Conservation (phyloP, 2,888 invertebrate species). For the Epistrophella euchroma region DNA sequence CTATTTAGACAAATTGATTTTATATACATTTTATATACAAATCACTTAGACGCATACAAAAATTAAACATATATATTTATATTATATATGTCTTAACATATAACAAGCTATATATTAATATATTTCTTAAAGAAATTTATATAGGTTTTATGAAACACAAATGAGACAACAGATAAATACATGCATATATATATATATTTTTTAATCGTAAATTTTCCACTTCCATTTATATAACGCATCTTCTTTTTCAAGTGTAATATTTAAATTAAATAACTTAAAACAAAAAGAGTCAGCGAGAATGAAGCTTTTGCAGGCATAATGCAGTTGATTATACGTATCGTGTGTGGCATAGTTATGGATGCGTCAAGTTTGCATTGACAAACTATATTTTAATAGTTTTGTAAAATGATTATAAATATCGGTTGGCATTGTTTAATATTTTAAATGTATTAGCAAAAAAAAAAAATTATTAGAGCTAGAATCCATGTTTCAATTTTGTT, state of each 20-base stretch:
- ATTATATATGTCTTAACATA: conserved; percentile 73
- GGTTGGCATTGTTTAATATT: conserved; percentile 50
- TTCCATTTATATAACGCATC: conserved; percentile 67
- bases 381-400: conserved; percentile 75
- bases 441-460: conserved; percentile 20
- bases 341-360: conserved; percentile 50
- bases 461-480: conserved; percentile 45
- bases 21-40: conserved; percentile 57
- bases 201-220: conserved; percentile 72
- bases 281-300: conserved; percentile 41
- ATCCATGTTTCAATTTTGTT: conserved; percentile 65
- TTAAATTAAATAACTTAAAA: conserved; percentile 62
- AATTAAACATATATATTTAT: conserved; percentile 73
- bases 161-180: conserved; percentile 70
- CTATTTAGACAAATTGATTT: conserved; percentile 75
- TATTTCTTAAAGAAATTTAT: conserved; percentile 76
- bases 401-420: conserved; percentile 28
- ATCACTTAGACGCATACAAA: conserved; percentile 70
- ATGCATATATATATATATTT: conserved; percentile 69
- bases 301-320: conserved; percentile 51
- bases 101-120: conserved; percentile 74
- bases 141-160: conserved; percentile 75
- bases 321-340: conserved; percentile 59
- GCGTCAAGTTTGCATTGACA: conserved; percentile 49
- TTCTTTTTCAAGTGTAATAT: conserved; percentile 70